Base-by-base conservation (phyloP, 2,113 vertebrate species). In the Vombatus ursinus region DNA sequence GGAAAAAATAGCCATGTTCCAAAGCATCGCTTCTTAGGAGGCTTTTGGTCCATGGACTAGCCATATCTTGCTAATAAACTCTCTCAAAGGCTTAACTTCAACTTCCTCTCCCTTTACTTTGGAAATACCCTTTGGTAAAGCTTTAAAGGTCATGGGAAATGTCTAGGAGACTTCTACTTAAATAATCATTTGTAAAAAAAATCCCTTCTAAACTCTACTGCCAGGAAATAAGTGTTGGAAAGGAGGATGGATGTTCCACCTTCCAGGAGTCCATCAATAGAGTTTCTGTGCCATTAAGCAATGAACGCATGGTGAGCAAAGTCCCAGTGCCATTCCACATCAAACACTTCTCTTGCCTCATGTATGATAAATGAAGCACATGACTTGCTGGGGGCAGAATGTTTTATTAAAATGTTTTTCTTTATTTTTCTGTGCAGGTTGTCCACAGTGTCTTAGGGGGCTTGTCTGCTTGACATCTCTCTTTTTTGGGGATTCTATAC, bases 331-430 rank as follows among this genome's bases (percentile, higher is more conserved):
- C n/a, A 53, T 97, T 98, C 97, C 94, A 95, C 94, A 94, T 97
- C 96, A 96, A 95, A 97, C 93, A 97, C 90, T 95, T 96, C 11
- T 97, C 94, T 96, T 97, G 98, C 97, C 97, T 98, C 96, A 95
- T 96, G 95, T 97, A 97, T 97, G 97, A 97, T 97, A 96, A 96
- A 97, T 96, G 95, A 97, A 98, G 96, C 95, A 61, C 96, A 98
- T 96, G 98, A 98, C 96, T 97, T 95, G 96, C 98, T 98, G 8
- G 89, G 89, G 97, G 98, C 93, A 93, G 96, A 94, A 98, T 98
- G 95, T 98, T 98, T 98, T 98, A 98, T 98, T 98, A 96, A 99
- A 96, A 98, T 96, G 96, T 97, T 98, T 98, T 98, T 84, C 96
- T 98, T 98, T 98, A 96, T 98, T 98, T 96, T 97, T 98, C 98